A percentile compares a stretch with the other conserved stretches of the same genome.
These are phyloP conservation scores for Drosophila pseudotalamancana DNA, from an alignment of 2,888 invertebrate genomes.

Conservation along the genomic window DNA sequence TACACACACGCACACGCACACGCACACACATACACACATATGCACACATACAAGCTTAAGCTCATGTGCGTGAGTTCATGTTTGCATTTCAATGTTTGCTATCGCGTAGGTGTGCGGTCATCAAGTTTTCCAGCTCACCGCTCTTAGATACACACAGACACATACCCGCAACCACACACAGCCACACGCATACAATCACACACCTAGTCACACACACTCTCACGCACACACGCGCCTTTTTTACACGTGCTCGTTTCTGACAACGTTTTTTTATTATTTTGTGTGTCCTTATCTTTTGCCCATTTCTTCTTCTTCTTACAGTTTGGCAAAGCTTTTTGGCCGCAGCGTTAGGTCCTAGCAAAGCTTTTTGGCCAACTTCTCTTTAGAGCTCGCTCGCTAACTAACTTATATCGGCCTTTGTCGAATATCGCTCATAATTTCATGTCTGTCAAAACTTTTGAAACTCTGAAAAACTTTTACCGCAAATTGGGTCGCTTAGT, in stretches of 20 bases:
- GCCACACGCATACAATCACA: neutral
- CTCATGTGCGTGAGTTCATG: slow-evolving; percentile 54
- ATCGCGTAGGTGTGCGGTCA: slow-evolving; percentile 61
- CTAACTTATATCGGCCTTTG: too few relatives aligned
- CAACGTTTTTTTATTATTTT: slow-evolving; percentile 25
- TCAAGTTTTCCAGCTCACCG: slow-evolving; percentile 49
- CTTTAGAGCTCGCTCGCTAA: slow-evolving; percentile 8
- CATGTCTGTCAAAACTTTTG: too few relatives aligned
- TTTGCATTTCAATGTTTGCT: slow-evolving; percentile 61
- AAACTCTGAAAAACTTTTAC: too few relatives aligned
- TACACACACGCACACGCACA: slow-evolving; percentile 2
- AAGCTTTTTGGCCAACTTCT: slow-evolving; percentile 1
- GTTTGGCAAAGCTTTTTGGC: slow-evolving; percentile 29
- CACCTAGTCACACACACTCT: neutral
- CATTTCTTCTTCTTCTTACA: neutral
- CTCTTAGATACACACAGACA: slow-evolving; percentile 2
- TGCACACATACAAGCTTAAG: slow-evolving; percentile 20
- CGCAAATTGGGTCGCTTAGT: too few relatives aligned
- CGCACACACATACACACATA: slow-evolving; percentile 5
- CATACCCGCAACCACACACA: neutral
- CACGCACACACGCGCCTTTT: neutral
- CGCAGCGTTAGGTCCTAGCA: neutral
- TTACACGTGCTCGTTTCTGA: slow-evolving; percentile 17
- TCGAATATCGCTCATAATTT: too few relatives aligned
- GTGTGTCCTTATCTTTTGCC: neutral